These are phyloP conservation scores for Laupala kohalensis DNA, from an alignment of 1,140 invertebrate genomes.

Conservation along the genomic window DNA sequence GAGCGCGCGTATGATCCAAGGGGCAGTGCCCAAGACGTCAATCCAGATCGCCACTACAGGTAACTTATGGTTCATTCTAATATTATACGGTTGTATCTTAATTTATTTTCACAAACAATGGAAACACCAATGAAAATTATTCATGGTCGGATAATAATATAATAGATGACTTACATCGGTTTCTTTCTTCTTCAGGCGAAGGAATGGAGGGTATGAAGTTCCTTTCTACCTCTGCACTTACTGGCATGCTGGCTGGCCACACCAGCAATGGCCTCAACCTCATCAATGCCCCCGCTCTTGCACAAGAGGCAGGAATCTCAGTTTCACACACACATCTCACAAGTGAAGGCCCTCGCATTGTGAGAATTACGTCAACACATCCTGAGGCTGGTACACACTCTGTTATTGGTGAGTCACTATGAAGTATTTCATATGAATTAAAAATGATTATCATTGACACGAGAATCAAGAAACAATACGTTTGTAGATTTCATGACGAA, in stretches of 20 bases:
- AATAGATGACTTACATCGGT: too few relatives aligned
- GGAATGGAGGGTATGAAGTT: conserved; percentile 89
- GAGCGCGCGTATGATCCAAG: background rate
- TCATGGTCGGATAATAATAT: too few relatives aligned
- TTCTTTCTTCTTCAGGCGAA: conserved; percentile 40
- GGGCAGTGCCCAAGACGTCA: background rate
- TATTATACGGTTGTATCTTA: too few relatives aligned
- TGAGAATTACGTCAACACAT: conserved; percentile 23
- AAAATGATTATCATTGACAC: too few relatives aligned
- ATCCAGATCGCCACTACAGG: conserved; percentile 3
- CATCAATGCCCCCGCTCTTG: conserved; percentile 41
- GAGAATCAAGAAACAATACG: too few relatives aligned
- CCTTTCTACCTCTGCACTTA: conserved; percentile 71
- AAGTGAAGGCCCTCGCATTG: conserved; percentile 14
- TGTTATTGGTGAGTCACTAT: conserved; percentile 12
- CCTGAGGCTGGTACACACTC: conserved; percentile 7
- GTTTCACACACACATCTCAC: conserved; percentile 22
- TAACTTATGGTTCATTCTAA: too few relatives aligned
- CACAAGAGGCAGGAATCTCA: conserved; percentile 39
- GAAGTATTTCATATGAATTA: too few relatives aligned
- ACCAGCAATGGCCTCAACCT: conserved; percentile 39
- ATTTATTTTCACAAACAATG: too few relatives aligned
- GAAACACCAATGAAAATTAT: too few relatives aligned
- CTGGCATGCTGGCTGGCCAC: conserved; percentile 36
- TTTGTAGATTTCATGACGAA: too few relatives aligned